Evolutionary conservation across 92 coral and sea anemone genomes (phyloP).

Genomic region (Porites evermanni): DNA sequence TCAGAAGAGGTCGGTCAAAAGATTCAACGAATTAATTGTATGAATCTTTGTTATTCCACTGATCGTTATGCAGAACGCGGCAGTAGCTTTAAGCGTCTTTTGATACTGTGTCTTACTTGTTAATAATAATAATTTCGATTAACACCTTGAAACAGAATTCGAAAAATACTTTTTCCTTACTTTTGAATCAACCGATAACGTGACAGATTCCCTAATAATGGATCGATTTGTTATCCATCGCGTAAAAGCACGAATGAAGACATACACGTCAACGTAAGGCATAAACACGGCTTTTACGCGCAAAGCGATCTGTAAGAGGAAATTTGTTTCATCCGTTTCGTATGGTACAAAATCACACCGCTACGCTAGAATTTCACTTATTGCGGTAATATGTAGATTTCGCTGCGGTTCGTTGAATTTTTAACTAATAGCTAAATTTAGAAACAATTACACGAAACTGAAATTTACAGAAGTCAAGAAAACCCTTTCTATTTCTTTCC

Average conservation of each 20-base stretch:
- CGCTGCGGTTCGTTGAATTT: not conserved
- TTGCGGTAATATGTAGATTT: not conserved
- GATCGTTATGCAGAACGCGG: not conserved
- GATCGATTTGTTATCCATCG: not conserved
- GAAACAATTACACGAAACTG: not conserved
- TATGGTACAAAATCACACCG: conserved; percentile 22
- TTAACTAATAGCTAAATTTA: conserved; percentile 11
- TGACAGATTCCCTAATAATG: too few relatives aligned
- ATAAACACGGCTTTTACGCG: not conserved
- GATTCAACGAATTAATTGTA: not conserved
- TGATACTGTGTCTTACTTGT: not conserved
- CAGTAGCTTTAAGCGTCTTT: not conserved
- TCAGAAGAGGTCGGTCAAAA: not conserved
- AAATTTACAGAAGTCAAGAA: not conserved
- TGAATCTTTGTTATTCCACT: not conserved
- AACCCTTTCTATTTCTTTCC: not conserved
- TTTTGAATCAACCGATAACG: not conserved
- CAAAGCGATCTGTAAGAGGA: not conserved
- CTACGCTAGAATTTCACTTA: not conserved
- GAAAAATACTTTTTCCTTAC: not conserved
- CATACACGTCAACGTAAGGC: too few relatives aligned
- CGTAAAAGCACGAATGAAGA: not conserved
- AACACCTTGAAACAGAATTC: not conserved
- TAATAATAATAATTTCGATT: not conserved
- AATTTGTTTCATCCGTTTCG: not conserved